phyloP scores from a whole-genome alignment of 2,113 vertebrate species.

The Anoura caudifer region DNA sequence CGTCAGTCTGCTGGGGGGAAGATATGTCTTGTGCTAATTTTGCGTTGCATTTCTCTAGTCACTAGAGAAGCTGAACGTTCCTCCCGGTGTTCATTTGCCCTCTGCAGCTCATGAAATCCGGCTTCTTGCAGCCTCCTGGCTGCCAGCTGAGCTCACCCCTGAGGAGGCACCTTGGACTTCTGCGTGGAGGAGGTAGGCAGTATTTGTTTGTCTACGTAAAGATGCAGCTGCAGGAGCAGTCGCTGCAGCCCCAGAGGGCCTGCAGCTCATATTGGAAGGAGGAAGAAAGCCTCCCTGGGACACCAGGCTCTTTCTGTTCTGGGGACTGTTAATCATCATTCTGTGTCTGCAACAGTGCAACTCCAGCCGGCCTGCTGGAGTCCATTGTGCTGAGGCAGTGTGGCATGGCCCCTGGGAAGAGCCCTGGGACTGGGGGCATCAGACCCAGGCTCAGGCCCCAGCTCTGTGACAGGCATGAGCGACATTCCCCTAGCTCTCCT shows the following conservation, averaged over 20 bases:
- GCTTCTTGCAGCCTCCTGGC: neutral
- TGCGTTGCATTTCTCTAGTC: neutral
- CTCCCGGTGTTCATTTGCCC: neutral
- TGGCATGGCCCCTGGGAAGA: neutral
- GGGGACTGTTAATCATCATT: neutral
- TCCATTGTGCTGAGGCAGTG: neutral
- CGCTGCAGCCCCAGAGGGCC: neutral
- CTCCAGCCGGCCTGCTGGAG: neutral
- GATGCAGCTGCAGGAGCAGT: constrained; percentile 14
- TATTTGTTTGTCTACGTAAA: neutral
- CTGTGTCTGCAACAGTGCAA: neutral
- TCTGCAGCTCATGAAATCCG: neutral
- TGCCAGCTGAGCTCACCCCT: neutral
- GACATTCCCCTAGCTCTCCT: neutral
- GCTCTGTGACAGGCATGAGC: accelerated
- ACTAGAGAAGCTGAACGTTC: neutral
- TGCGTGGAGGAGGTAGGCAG: neutral
- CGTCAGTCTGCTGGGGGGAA: neutral
- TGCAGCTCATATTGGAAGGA: neutral
- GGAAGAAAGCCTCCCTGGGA: constrained; percentile 30
- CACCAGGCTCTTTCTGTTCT: constrained; percentile 10
- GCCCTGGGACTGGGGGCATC: neutral
- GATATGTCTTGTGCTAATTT: neutral
- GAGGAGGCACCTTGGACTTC: neutral
- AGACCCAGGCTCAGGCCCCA: neutral